These are phyloP conservation scores for Cephalopholis sonnerati DNA, from an alignment of 2,113 vertebrate species.

Conservation along the genomic window DNA sequence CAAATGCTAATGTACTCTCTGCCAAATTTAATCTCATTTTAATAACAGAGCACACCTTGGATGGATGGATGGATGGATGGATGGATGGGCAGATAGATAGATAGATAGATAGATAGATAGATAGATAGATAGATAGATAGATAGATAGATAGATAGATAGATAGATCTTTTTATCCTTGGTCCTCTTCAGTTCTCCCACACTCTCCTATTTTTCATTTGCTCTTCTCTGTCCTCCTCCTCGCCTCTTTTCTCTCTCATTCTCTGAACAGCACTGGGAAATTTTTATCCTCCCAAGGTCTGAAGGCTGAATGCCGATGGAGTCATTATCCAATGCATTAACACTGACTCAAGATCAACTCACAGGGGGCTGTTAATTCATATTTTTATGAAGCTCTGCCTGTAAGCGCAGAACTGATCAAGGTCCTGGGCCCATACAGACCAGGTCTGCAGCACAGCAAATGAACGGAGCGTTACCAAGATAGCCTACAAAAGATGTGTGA, in stretches of 20 bases:
- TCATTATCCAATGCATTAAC: constrained; percentile 63
- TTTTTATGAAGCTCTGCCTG: constrained; percentile 27
- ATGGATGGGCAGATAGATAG: no score
- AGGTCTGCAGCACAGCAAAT: constrained; percentile 4
- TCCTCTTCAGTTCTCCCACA: not conserved
- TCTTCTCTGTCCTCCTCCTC: not conserved
- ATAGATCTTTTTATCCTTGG: not conserved
- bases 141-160: not conserved
- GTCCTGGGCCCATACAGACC: constrained; percentile 21
- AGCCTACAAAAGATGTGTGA: constrained; percentile 1
- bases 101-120: no score
- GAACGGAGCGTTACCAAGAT: constrained; percentile 26
- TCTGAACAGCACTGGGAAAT: constrained; percentile 3
- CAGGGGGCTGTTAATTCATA: constrained; percentile 30
- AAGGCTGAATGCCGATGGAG: constrained; percentile 52
- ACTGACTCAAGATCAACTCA: constrained; percentile 46
- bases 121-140: not conserved
- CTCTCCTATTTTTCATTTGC: not conserved
- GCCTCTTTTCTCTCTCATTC: constrained; percentile 11
- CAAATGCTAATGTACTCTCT: no score
- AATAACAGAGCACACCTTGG: no score
- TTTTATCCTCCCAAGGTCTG: constrained; percentile 41
- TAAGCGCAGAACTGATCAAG: constrained; percentile 29
- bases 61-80: no score
- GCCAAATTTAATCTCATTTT: no score